Evolutionary conservation across 1,140 invertebrate species (phyloP).

Genomic region (Scaptodrosophila lebanonensis): DNA sequence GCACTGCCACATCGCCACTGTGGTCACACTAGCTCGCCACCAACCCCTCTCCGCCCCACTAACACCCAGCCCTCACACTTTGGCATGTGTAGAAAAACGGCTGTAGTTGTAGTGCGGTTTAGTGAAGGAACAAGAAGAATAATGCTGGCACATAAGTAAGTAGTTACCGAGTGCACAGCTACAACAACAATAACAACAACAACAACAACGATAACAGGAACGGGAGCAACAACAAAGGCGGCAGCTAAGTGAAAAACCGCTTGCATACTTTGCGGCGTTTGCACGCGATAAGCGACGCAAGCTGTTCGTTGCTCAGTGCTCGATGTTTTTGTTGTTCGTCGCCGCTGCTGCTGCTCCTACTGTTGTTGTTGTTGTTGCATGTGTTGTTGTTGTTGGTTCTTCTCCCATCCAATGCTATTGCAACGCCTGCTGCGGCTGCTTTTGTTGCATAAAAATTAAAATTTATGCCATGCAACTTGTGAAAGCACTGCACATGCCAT

Average conservation of each 20-base stretch:
- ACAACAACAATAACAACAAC: conserved; percentile 9
- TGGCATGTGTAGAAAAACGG: background rate
- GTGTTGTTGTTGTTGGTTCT: conserved; percentile 9
- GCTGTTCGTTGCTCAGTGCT: too few species aligned
- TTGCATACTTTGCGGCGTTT: conserved; percentile 59
- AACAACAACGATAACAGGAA: conserved; percentile 4
- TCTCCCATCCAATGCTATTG: conserved; percentile 35
- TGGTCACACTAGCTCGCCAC: conserved; percentile 29
- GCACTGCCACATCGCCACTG: conserved; percentile 65
- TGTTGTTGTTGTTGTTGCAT: too few species aligned
- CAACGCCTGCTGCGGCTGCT: conserved; percentile 47
- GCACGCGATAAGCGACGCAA: conserved; percentile 58
- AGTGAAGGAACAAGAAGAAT: conserved; percentile 60
- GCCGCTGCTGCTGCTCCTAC: conserved; percentile 29
- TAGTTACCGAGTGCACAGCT: conserved; percentile 44
- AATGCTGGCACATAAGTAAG: conserved; percentile 69
- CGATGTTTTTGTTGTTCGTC: too few species aligned
- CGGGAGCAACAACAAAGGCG: conserved; percentile 26
- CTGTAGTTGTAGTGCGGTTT: conserved; percentile 46
- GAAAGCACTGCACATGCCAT: conserved; percentile 68
- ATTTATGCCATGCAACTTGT: conserved; percentile 68
- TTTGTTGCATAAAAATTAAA: conserved; percentile 72
- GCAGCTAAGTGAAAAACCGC: conserved; percentile 59
- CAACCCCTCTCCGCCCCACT: background rate
- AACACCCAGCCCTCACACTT: too few species aligned